Evolutionary conservation across 2,888 invertebrate genomes (phyloP), one percentile per base, ranked within the genome.

Genomic region (Sminthurinus aureus): DNA sequence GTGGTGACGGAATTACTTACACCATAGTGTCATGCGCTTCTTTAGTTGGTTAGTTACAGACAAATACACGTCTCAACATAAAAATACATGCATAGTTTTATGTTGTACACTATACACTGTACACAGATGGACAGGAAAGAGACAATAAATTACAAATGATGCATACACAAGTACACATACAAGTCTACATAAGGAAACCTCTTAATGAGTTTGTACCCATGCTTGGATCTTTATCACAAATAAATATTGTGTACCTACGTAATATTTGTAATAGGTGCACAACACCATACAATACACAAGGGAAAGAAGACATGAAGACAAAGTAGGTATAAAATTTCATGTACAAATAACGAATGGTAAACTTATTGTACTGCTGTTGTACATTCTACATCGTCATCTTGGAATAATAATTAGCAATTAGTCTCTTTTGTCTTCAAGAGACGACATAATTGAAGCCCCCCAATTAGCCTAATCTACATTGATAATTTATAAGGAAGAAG

Each of bases 341-440:
- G 38, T 38, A 38, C 38, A 6, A 1, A 38, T 6, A 38, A 6
- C 6, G 6, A 38, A 38, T 38, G 1, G 38, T 38, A 38, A n/a
- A n/a, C n/a, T n/a, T 6, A 38, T 38, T 38, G 1, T 38, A 38
- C n/a, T n/a, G n/a, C n/a, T 38, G 6, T 38, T 38, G 38, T 38
- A 38, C 38, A 38, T 38, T 38, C 3, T 38, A 38, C 38, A 38
- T 38, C 38, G 69, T 58, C 71, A 9, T 50, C 73, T 81, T 51
- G 50, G 80, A 81, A 81, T 81, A 81, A 73, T 81, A 81, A 81
- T 81, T 81, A 81, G 80, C 80, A 81, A 81, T 81, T 81, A 81
- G 80, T 81, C 80, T 73, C 80, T 73, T 81, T 81, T 81, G 80
- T 81, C 80, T 81, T 64, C 71, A 81, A 52, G 73, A 81, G 73